Evolutionary conservation across 2,888 invertebrate species (phyloP), one percentile per base, ranked within the genome.

Genomic region (Nomada lathburiana): DNA sequence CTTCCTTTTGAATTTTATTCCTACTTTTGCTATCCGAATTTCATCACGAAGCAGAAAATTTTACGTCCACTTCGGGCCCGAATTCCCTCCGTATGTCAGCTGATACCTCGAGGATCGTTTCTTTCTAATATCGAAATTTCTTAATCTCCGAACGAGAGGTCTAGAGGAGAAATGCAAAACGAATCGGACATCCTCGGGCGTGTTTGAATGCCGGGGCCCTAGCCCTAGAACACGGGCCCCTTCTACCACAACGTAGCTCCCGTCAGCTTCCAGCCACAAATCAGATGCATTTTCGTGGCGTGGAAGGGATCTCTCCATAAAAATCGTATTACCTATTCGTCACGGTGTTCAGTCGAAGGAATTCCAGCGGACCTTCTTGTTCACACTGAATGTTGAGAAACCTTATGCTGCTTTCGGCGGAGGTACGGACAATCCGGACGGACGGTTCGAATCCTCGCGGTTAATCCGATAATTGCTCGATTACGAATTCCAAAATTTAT

Each of bases 261-360:
- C 3, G 50, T 29, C 73, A 57, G 57, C 77, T 57, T 71, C 73
- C 88, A 90, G 90, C 90, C 91, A 92, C 93, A 93, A 93, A 93
- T 93, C 93, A 93, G 92, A 90, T 90, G 92, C 90, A 90, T 92
- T 91, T 91, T 90, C 86, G 89, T 86, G 85, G 85, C 55, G 47
- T 88, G 91, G 85, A 87, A 89, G 88, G 88, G 86, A 88, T 88
- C 90, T 90, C 83, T 90, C 91, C 93, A 93, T 93, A 93, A 93
- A 93, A 93, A 91, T 93, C 92, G 92, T 92, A 93, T 93, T 93
- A 93, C 92, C 88, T 91, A 91, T 93, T 93, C 92, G 93, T 92
- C 92, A 92, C 93, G 91, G 92, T 90, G 92, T 90, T 91, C 90
- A 87, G 88, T 89, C 83, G 90, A 89, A 89, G 89, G 90, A 90